Conservation (phyloP, 1,140 invertebrate species). For the Notospermus geniculatus region DNA sequence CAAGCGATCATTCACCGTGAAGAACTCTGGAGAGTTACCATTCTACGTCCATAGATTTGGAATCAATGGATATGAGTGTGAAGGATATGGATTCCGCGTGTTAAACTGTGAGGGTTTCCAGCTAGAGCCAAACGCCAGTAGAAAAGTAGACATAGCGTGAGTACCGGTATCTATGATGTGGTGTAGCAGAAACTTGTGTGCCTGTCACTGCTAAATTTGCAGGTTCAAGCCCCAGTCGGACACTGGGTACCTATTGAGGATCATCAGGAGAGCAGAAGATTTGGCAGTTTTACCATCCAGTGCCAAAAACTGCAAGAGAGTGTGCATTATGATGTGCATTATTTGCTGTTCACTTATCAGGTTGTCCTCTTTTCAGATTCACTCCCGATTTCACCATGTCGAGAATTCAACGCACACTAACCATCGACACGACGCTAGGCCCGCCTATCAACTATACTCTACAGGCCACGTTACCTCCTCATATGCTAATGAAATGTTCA, state of each 20-base stretch:
- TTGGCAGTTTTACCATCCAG: background rate
- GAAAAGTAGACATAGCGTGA: conserved; percentile 80
- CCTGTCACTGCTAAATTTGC: too few species aligned
- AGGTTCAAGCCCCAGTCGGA: too few species aligned
- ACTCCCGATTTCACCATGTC: conserved; percentile 90
- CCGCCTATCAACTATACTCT: conserved; percentile 71
- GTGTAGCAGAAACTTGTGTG: too few species aligned
- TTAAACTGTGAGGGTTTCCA: conserved; percentile 80
- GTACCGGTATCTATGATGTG: too few species aligned
- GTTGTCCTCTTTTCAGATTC: conserved; percentile 61
- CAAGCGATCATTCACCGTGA: conserved; percentile 79
- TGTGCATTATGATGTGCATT: too few species aligned
- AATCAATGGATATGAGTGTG: conserved; percentile 73
- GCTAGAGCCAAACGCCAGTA: conserved; percentile 77
- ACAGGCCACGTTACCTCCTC: conserved; percentile 75
- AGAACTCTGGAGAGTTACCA: conserved; percentile 82
- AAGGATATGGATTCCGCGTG: conserved; percentile 84
- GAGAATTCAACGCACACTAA: conserved; percentile 66
- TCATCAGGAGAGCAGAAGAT: background rate
- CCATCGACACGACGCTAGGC: conserved; percentile 60
- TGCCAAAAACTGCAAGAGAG: too few species aligned
- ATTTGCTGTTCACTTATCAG: conserved; percentile 12
- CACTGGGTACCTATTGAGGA: too few species aligned
- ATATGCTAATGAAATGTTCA: conserved; percentile 73
- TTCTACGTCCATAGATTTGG: conserved; percentile 69